These are phyloP conservation scores for Bothrops alternatus DNA, from an alignment of 2,797 vertebrate genomes.

Conservation along the genomic window DNA sequence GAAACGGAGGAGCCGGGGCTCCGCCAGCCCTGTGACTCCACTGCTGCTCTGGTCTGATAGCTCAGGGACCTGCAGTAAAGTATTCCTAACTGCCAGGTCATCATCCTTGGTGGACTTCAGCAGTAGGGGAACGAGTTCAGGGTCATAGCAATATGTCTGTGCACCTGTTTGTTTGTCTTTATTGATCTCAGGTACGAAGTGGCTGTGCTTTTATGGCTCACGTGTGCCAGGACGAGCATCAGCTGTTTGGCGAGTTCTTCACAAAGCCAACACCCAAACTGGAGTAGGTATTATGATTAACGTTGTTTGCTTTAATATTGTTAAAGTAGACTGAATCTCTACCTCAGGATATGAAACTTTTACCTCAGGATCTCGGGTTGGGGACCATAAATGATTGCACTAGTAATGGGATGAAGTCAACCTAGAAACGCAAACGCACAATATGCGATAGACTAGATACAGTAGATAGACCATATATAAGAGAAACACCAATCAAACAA, in stretches of 20 bases:
- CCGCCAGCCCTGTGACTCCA: background rate
- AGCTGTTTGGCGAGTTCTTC: constrained; percentile 96
- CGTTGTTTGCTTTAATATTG: too few species aligned
- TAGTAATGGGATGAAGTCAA: too few species aligned
- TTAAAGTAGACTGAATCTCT: too few species aligned
- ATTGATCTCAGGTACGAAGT: constrained; percentile 85
- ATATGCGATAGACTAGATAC: too few species aligned
- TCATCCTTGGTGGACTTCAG: background rate
- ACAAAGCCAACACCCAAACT: constrained; percentile 88
- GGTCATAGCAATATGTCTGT: background rate
- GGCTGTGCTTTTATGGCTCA: constrained; percentile 99
- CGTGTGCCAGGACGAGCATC: constrained; percentile 97
- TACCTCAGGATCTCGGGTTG: too few species aligned
- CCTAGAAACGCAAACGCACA: too few species aligned
- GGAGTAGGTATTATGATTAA: too few species aligned
- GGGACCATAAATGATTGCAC: too few species aligned
- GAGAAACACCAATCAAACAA: too few species aligned
- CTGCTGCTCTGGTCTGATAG: background rate
- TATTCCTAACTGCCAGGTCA: background rate
- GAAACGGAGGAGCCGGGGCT: background rate
- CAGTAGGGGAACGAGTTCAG: background rate
- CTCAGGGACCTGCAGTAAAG: background rate
- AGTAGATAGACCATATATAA: too few species aligned
- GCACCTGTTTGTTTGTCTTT: constrained; percentile 11
- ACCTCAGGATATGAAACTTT: too few species aligned